A percentile compares a stretch with the other conserved stretches of the same genome.
These are phyloP conservation scores for Epirrita christyi DNA, from an alignment of 2,888 invertebrate genomes.

Conservation along the genomic window DNA sequence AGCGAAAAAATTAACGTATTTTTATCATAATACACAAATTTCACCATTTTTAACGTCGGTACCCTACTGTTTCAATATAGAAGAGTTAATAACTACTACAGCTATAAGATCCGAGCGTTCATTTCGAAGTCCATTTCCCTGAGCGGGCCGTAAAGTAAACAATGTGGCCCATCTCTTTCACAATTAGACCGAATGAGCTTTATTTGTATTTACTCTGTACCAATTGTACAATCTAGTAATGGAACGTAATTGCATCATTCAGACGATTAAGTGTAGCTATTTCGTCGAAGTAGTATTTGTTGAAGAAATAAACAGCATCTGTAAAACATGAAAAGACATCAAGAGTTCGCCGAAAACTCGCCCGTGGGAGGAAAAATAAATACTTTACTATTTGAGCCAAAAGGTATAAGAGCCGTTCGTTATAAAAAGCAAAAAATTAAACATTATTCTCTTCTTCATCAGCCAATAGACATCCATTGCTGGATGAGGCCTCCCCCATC, in stretches of 20 bases:
- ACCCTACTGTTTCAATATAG: conserved; percentile 6
- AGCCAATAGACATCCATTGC: no score
- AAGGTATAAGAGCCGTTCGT: background rate
- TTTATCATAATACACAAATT: background rate
- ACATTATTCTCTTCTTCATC: no score
- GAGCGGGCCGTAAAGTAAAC: conserved; percentile 31
- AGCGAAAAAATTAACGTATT: no score
- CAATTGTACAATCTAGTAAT: conserved; percentile 47
- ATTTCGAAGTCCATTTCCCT: conserved; percentile 11
- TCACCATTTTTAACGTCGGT: background rate
- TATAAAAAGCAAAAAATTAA: background rate
- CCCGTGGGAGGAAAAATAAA: no score
- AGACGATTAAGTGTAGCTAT: conserved; percentile 1
- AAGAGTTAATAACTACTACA: conserved; percentile 9
- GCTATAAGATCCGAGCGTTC: conserved; percentile 1
- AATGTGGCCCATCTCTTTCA: conserved; percentile 37
- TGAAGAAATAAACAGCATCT: background rate
- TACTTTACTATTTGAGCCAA: no score
- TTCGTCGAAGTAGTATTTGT: conserved; percentile 3
- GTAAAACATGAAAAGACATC: no score
- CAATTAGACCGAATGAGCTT: conserved; percentile 45
- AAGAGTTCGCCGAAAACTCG: no score
- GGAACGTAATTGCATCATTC: conserved; percentile 46
- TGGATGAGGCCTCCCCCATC: no score
- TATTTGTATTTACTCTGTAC: conserved; percentile 32